Percentiles rank a stretch among this genome's conserved stretches.
These are phyloP conservation scores for Amphibalanus amphitrite DNA, from an alignment of 1,140 invertebrate species.

Conservation along the genomic window DNA sequence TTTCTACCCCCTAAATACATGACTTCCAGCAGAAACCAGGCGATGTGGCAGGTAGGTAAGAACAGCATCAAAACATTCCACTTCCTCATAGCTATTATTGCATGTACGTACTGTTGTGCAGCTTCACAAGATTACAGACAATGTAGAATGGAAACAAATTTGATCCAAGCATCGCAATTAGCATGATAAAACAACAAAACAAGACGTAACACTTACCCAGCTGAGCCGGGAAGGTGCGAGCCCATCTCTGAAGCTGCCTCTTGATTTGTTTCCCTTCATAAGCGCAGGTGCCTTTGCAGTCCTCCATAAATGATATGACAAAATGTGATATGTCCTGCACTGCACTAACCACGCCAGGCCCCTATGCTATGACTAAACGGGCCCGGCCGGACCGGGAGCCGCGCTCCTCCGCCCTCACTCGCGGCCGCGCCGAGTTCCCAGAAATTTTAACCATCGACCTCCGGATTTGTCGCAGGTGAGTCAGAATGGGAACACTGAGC, in stretches of 20 bases:
- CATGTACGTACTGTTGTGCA: no score
- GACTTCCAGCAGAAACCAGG: no score
- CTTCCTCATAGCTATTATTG: no score
- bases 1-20: no score
- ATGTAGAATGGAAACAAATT: no score
- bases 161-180: no score
- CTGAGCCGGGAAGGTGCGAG: background rate
- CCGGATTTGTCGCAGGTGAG: slow-evolving; percentile 6
- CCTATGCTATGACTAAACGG: slow-evolving; percentile 1
- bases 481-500: background rate
- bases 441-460: slow-evolving; percentile 1
- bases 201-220: background rate
- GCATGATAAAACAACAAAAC: no score
- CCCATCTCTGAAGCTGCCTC: background rate
- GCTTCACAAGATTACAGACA: no score
- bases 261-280: background rate
- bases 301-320: slow-evolving; percentile 4
- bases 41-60: no score
- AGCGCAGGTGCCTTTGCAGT: background rate
- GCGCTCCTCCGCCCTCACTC: no score
- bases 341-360: background rate
- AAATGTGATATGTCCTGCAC: slow-evolving; percentile 1
- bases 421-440: background rate
- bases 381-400: background rate
- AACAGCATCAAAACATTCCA: no score